Evolutionary conservation across 2,113 vertebrate species (phyloP).

Genomic region (Sinocyclocheilus anshuiensis): DNA sequence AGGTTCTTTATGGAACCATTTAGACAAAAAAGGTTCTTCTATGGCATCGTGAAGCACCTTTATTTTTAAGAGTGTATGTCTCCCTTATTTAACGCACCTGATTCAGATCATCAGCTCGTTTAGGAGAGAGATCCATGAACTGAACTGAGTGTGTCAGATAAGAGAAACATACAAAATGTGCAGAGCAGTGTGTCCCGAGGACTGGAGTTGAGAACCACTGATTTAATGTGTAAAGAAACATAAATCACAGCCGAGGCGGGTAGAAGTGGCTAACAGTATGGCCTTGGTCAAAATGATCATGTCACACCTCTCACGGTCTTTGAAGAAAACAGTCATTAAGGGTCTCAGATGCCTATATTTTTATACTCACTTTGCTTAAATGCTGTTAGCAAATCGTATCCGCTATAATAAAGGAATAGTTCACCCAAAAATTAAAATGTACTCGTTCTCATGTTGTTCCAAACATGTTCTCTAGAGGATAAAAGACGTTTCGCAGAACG

Average conservation of each 20-base stretch:
- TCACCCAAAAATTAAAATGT: constrained; percentile 45
- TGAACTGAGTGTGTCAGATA: too few relatives aligned
- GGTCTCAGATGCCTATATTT: constrained; percentile 79
- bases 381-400: constrained; percentile 72
- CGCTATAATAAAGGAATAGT: constrained; percentile 50
- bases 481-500: neutral
- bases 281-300: constrained; percentile 17
- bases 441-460: neutral
- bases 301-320: neutral
- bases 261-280: neutral
- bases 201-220: too few relatives aligned
- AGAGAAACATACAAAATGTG: too few relatives aligned
- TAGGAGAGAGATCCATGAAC: too few relatives aligned
- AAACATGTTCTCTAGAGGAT: neutral
- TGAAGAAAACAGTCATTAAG: constrained; percentile 66
- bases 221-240: neutral
- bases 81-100: too few relatives aligned
- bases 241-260: neutral
- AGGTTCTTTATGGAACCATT: too few relatives aligned
- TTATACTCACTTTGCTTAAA: constrained; percentile 77
- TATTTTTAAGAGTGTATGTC: too few relatives aligned
- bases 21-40: too few relatives aligned
- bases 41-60: too few relatives aligned
- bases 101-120: too few relatives aligned
- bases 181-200: too few relatives aligned